Evolutionary conservation across 2,113 vertebrate genomes (phyloP), one percentile per base, ranked within the genome.

Genomic region (Myotis yumanensis): DNA sequence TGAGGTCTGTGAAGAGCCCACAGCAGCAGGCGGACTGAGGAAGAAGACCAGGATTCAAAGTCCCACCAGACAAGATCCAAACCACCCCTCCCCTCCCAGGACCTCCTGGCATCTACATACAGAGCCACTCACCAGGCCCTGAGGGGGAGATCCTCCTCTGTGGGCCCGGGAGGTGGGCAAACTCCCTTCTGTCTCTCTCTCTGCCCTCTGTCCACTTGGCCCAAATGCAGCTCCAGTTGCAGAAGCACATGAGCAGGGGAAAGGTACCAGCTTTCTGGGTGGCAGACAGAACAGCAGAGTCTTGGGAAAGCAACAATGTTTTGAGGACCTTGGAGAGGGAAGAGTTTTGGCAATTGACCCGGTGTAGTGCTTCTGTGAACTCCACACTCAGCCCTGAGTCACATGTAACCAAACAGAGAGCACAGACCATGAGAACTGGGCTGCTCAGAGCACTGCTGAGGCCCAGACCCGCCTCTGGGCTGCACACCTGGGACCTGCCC

Each of bases 381-480:
- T 30, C 64, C 0, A 2, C 14, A 68, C 48, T 89, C 40, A 64
- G 4, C 1, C 46, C 37, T 66, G 28, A 64, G 43, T 12, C 20
- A 8, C 22, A 5, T 9, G 9, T 17, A 23, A 37, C 18, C 8
- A 28, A 15, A 51, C 14, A 20, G 37, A 22, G 35, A 3, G 40
- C 59, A 28, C 1, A 64, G 40, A 32, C 30, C 75, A 62, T 37
- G 59, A 12, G 22, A 66, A 77, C 0, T 16, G 3, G 81, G 20
- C 11, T 30, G 15, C 7, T 15, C 0, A 22, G 52, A 14, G 1
- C 0, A 22, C 4, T 43, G 12, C 14, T 14, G 0, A 10, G 5
- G 28, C 11, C 11, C 28, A 57, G 28, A 18, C 32, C 20, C 8
- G 20, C 43, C 11, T 28, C 5, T 15, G 54, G n/a, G 16, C 54